A percentile compares a stretch with the other conserved stretches of the same genome.
Evolutionary conservation across 2,113 vertebrate species (phyloP).

Genomic region (Dascyllus trimaculatus): DNA sequence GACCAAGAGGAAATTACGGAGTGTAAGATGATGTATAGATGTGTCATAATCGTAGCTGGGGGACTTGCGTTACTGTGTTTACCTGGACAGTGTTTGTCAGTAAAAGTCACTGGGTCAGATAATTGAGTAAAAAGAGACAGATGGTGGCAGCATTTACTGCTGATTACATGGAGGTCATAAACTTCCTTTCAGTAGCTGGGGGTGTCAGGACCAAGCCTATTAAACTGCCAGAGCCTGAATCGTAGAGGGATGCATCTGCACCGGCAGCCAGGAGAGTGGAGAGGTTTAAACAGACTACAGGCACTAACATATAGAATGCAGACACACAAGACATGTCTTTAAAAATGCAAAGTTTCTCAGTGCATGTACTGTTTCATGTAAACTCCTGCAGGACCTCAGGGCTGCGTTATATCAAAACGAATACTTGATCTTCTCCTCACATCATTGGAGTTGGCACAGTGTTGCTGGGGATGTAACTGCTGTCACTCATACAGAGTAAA

Average conservation of each 20-base stretch:
- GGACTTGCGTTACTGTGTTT: constrained; percentile 71
- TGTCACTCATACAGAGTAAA: constrained; percentile 60
- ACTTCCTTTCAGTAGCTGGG: constrained; percentile 75
- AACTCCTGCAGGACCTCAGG: constrained; percentile 1
- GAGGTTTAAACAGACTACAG: constrained; percentile 28
- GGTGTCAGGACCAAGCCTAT: constrained; percentile 69
- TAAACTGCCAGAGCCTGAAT: constrained; percentile 78
- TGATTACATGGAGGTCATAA: constrained; percentile 86
- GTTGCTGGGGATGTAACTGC: constrained; percentile 20
- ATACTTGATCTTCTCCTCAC: constrained; percentile 14
- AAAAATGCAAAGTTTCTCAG: not conserved
- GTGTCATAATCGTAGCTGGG: constrained; percentile 47
- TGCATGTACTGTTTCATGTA: not conserved
- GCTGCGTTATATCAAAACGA: not conserved
- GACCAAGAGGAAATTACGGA: constrained; percentile 37
- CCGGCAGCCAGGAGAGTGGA: constrained; percentile 24
- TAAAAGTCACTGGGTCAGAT: constrained; percentile 84
- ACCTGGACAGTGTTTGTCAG: constrained; percentile 78
- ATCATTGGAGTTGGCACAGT: constrained; percentile 24
- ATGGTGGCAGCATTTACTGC: constrained; percentile 85
- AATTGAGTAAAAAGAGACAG: constrained; percentile 86
- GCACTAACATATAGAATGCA: constrained; percentile 15
- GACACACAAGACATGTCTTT: not conserved
- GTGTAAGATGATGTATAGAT: constrained; percentile 51
- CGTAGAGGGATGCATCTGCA: constrained; percentile 54